Conservation (phyloP, 2,888 invertebrate genomes). For the Petrophora chlorosata region DNA sequence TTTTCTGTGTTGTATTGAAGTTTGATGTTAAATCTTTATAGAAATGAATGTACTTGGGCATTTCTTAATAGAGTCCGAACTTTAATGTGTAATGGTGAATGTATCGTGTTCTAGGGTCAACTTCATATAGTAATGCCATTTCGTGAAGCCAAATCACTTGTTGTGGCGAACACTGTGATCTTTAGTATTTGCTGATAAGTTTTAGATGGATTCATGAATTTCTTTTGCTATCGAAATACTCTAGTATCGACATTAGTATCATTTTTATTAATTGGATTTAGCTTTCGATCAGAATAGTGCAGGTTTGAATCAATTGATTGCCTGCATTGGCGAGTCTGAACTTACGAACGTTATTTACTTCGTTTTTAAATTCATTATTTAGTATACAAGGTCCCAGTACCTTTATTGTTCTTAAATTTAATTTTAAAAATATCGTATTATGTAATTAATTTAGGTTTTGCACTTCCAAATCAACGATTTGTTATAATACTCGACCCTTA, state of each 20-base stretch:
- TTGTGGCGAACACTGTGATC: conserved; percentile 64
- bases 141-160: conserved; percentile 51
- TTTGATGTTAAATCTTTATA: conserved; percentile 61
- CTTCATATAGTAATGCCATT: conserved; percentile 47
- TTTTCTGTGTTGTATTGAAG: conserved; percentile 58
- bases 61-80: conserved; percentile 47
- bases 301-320: no score
- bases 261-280: conserved; percentile 2
- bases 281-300: background rate
- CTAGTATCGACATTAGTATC: background rate
- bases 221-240: conserved; percentile 14
- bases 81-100: conserved; percentile 42
- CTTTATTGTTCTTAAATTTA: conserved; percentile 7
- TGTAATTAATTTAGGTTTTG: conserved; percentile 17
- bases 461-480: conserved; percentile 28
- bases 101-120: conserved; percentile 49
- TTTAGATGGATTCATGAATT: conserved; percentile 41
- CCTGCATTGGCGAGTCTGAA: background rate
- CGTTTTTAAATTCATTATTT: conserved; percentile 7
- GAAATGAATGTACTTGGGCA: conserved; percentile 44
- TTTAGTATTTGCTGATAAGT: conserved; percentile 60
- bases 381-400: conserved; percentile 10
- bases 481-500: conserved; percentile 49
- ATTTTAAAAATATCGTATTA: conserved; percentile 13
- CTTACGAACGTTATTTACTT: no score